Conservation (phyloP, 1,140 invertebrate species). For the Bombus affinis region DNA sequence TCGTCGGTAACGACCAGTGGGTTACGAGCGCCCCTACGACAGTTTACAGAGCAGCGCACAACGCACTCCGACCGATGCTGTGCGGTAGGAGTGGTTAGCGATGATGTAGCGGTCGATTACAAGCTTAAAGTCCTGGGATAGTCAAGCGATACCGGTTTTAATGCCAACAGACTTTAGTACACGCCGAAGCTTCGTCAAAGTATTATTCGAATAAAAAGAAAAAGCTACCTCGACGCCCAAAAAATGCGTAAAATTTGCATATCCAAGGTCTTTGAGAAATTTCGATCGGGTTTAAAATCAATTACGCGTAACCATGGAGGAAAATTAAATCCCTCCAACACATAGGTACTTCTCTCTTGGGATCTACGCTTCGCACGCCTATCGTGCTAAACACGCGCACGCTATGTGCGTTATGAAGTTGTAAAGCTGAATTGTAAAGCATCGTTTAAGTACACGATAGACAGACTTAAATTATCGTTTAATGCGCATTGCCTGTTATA, state of each 20-base stretch:
- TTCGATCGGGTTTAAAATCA: background rate
- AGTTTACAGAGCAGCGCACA: background rate
- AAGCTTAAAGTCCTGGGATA: background rate
- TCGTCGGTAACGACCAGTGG: constrained; percentile 29
- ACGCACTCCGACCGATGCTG: constrained; percentile 7
- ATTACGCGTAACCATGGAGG: background rate
- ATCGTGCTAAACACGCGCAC: background rate
- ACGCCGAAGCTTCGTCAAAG: too few species aligned
- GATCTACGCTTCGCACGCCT: background rate
- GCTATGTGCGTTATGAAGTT: constrained; percentile 40
- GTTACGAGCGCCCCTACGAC: constrained; percentile 23
- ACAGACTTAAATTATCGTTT: constrained; percentile 63
- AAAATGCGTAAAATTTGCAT: background rate
- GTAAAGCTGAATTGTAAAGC: constrained; percentile 52
- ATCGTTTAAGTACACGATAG: constrained; percentile 57
- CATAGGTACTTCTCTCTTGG: background rate
- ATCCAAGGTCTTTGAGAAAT: background rate
- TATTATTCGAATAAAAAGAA: background rate
- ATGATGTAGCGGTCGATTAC: constrained; percentile 31
- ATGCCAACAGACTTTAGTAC: background rate
- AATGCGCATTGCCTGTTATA: constrained; percentile 62
- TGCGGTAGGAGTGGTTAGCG: constrained; percentile 37
- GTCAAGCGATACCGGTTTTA: background rate
- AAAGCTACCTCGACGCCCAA: too few species aligned
- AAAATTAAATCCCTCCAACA: background rate